Evolutionary conservation across 2,888 invertebrate species (phyloP).

Genomic region (Lasioglossum vierecki): DNA sequence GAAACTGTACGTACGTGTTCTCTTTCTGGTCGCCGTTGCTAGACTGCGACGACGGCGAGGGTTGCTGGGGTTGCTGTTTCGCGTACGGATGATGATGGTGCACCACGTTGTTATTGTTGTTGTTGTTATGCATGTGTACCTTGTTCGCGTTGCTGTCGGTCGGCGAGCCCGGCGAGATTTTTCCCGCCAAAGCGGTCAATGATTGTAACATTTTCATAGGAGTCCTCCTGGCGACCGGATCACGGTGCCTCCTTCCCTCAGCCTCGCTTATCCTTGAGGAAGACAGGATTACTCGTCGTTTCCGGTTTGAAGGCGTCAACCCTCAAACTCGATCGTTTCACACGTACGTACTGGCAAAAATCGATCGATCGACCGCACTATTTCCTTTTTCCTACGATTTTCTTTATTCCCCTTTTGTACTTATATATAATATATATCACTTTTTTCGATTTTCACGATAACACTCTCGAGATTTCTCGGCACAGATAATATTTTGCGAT

Average conservation of each 20-base stretch:
- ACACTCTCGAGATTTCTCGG: slow-evolving; percentile 20
- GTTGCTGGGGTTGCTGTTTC: slow-evolving; percentile 78
- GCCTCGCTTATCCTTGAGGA: slow-evolving; percentile 68
- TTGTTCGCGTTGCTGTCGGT: slow-evolving; percentile 89
- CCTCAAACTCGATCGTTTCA: slow-evolving; percentile 68
- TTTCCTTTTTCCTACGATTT: neutral
- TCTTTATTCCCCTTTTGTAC: neutral
- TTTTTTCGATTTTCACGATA: neutral
- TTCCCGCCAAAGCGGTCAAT: slow-evolving; percentile 94
- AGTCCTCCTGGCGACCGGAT: slow-evolving; percentile 72
- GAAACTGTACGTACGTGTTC: slow-evolving; percentile 79
- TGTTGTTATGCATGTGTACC: slow-evolving; percentile 86
- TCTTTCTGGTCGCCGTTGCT: slow-evolving; percentile 82
- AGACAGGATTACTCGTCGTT: slow-evolving; percentile 69
- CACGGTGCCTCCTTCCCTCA: slow-evolving; percentile 74
- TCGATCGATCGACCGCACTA: slow-evolving; percentile 19
- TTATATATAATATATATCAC: neutral
- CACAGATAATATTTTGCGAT: slow-evolving; percentile 47
- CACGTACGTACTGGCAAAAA: slow-evolving; percentile 40
- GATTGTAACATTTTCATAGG: slow-evolving; percentile 91
- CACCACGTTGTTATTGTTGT: slow-evolving; percentile 77
- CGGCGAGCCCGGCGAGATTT: slow-evolving; percentile 92
- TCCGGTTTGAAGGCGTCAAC: slow-evolving; percentile 71
- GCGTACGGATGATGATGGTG: slow-evolving; percentile 79
- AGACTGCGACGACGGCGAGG: slow-evolving; percentile 72